Evolutionary conservation across 2,888 invertebrate species (phyloP), one percentile per base, ranked within the genome.

Genomic region (Campopleginae sp.): DNA sequence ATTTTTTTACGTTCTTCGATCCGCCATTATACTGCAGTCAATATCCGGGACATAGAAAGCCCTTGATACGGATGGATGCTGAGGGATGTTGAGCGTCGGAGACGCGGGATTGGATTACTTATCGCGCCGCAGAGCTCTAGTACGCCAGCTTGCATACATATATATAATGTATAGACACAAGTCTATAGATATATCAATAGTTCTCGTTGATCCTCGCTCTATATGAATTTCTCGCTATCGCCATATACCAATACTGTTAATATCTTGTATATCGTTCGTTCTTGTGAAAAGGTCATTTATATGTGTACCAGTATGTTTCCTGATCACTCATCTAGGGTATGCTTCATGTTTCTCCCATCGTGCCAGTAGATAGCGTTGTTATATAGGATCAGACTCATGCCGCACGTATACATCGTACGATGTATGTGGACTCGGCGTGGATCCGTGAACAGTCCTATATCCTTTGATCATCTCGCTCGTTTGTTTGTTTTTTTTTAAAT

Each of bases 31-130:
- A 23, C 23, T 7, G 23, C 12, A 19, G 38, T 54, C 51, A 2
- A 72, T 72, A 8, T 42, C 19, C 6, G 6, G 19, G n/a, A 72
- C 54, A n/a, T 19, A 23, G 5, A 27, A 70, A 51, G 71, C 17
- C 23, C n/a, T 17, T 19, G 23, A 75, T 74, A 61, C 65, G 68
- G 46, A 75, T 77, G 54, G 72, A 79, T 70, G 63, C 66, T 33
- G 74, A 83, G 80, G 81, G 76, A 84, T 80, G 86, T 78, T 83
- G 87, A 89, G 85, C 76, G 75, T 86, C 87, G 85, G 86, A 86
- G 87, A 87, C 85, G 61, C 84, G 85, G 87, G 88, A 90, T 91
- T 90, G 90, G 88, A 90, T 90, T 91, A 91, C 89, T 89, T 89
- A 88, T 88, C 82, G 82, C 85, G 71, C 80, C 79, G 27, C 65